Evolutionary conservation across 1,140 invertebrate species (phyloP), one percentile per base, ranked within the genome.

Genomic region (Ptiloglossa arizonensis): DNA sequence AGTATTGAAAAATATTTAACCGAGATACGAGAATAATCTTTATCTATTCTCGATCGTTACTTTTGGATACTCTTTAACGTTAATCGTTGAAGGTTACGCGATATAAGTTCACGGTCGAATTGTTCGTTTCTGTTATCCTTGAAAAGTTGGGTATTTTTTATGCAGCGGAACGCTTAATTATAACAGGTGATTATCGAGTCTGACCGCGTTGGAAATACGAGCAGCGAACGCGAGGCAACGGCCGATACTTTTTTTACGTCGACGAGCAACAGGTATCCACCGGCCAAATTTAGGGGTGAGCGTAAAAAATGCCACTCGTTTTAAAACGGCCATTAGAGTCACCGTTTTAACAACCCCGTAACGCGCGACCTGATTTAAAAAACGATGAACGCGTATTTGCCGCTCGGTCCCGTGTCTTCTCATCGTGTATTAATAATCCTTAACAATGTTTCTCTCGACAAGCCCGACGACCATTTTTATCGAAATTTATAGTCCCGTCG

Each of bases 231-330:
- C 78, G 79, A 69, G 59, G 64, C 70, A 81, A 81, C 64, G 80
- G 71, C 72, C 27, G 63, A 60, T 72, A 50, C 64, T 72, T 83
- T 80, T 80, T 82, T 70, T 32, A 52, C 50, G 29, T 41, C 44
- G 62, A 44, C 66, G 67, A 74, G 83, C 83, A 85, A 85, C 83
- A 85, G 83, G 83, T 85, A 84, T 81, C 46, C 82, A 68, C 59
- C 73, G 76, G 71, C 15, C 66, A 85, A 72, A 83, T 83, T 77
- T 66, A 79, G 54, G 75, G 76, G 69, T 64, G 76, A 66, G 80
- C 76, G 69, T 77, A 78, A 83, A 83, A 60, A 83, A 83, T 76
- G 73, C 73, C 73, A 76, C 64, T 76, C 73, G 73, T 50, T 76
- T 69, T 69, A 76, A 81, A 81, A 79, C 69, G 75, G 41, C 75